Percentiles rank a stretch among this genome's conserved stretches.
These are phyloP conservation scores for Chydorus sphaericus DNA, from an alignment of 2,888 invertebrate species.

Conservation along the genomic window DNA sequence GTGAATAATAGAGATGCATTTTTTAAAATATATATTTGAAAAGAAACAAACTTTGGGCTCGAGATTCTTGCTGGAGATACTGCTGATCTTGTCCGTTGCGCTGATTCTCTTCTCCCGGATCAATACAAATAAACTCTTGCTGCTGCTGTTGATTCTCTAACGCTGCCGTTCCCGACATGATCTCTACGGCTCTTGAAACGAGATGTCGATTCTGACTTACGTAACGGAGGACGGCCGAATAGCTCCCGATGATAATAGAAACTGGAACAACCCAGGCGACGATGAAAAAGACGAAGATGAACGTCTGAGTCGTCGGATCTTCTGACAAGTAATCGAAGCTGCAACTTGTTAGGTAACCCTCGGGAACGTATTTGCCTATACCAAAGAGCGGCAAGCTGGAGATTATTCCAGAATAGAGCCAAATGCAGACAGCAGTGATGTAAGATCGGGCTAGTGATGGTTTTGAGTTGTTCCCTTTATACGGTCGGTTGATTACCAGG, in stretches of 20 bases:
- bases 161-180: too few relatives aligned
- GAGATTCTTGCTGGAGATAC: too few relatives aligned
- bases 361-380: conserved; percentile 28
- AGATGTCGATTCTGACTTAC: too few relatives aligned
- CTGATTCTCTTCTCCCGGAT: too few relatives aligned
- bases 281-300: conserved; percentile 56
- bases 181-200: too few relatives aligned
- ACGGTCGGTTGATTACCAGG: conserved; percentile 27
- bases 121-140: too few relatives aligned
- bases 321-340: conserved; percentile 29
- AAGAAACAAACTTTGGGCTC: too few relatives aligned
- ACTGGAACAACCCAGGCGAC: conserved; percentile 63
- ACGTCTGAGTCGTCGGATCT: conserved; percentile 34
- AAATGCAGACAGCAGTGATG: conserved; percentile 22
- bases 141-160: too few relatives aligned
- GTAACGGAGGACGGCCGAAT: conserved; percentile 49
- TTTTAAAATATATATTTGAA: too few relatives aligned
- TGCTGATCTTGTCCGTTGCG: too few relatives aligned
- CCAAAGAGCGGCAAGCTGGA: conserved; percentile 28
- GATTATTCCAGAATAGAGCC: conserved; percentile 26
- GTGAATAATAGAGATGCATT: too few relatives aligned
- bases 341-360: conserved; percentile 30
- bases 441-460: neutral
- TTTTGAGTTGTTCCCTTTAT: conserved; percentile 23
- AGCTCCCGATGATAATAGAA: conserved; percentile 52